These are phyloP conservation scores for Drosophila algonquin DNA, from an alignment of 2,888 invertebrate species.

Conservation along the genomic window DNA sequence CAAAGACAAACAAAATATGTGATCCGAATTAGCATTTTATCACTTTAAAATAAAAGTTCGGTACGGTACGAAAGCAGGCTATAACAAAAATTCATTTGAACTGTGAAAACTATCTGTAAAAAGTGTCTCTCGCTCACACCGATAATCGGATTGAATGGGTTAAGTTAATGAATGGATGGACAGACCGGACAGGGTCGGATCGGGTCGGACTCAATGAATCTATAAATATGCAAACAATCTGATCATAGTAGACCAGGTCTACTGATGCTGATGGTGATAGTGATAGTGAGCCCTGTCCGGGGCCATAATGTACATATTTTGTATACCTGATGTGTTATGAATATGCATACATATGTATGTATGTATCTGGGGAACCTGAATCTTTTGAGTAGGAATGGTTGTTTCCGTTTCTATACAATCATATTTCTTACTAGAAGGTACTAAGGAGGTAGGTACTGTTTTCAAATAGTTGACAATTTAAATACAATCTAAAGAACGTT, in stretches of 20 bases:
- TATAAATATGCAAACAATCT: constrained; percentile 59
- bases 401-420: neutral
- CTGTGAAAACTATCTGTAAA: constrained; percentile 40
- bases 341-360: neutral
- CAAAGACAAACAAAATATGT: neutral
- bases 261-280: neutral
- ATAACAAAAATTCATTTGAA: constrained; percentile 33
- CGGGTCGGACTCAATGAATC: constrained; percentile 45
- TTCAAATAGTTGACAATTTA: no score
- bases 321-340: neutral
- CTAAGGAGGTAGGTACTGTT: no score
- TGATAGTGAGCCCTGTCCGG: no score
- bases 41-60: constrained; percentile 18
- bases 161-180: constrained; percentile 55
- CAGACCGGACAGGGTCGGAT: neutral
- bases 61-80: constrained; percentile 23
- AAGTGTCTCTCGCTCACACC: constrained; percentile 21
- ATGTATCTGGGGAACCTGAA: neutral
- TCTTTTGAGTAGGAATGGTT: neutral
- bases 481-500: no score
- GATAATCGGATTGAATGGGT: constrained; percentile 51
- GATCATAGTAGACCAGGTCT: neutral
- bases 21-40: constrained; percentile 50
- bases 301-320: no score
- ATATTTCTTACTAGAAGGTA: neutral